Evolutionary conservation across 2,888 invertebrate species (phyloP), one percentile per base, ranked within the genome.

Genomic region (Dynastes grantii): DNA sequence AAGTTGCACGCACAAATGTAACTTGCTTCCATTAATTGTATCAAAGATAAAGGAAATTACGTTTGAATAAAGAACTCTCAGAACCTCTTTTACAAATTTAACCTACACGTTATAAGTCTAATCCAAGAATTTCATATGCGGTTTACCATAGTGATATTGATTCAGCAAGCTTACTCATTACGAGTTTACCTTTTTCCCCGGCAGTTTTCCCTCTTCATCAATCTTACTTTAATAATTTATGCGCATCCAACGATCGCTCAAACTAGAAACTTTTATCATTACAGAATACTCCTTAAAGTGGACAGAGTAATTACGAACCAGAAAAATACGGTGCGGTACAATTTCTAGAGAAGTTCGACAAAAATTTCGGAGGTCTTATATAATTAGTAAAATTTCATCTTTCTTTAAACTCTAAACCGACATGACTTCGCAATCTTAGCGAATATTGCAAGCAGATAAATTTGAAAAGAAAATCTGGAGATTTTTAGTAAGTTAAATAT

Each of bases 181-280:
- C 71, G 55, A 58, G 61, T 58, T 71, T 55, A 37, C 71, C 37
- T 58, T 71, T 71, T 77, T 27, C 51, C 70, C 76, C 13, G 51
- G 65, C 76, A 53, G 76, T 77, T 80, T 82, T 81, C 81, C 78
- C 81, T 82, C 80, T 81, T 81, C 85, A 85, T 85, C 84, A 85
- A 84, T 85, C 85, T 84, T 84, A 81, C 83, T 83, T 82, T 84
- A 84, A 85, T 83, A 84, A 85, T 84, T 83, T 84, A 83, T 84
- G 83, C 82, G 80, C 82, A 83, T 81, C 84, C 79, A 80, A 80
- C 80, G 82, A 79, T 81, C 80, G 79, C 82, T 81, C 77, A 70
- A 81, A 79, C 79, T 80, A 81, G 79, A 82, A 84, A 84, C 82
- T 84, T 84, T 84, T 84, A 83, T 84, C 83, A 83, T 84, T 84